Percentiles rank a stretch among this genome's conserved stretches.
Conservation (phyloP, 2,888 invertebrate genomes). For the Lottia gigantea region DNA sequence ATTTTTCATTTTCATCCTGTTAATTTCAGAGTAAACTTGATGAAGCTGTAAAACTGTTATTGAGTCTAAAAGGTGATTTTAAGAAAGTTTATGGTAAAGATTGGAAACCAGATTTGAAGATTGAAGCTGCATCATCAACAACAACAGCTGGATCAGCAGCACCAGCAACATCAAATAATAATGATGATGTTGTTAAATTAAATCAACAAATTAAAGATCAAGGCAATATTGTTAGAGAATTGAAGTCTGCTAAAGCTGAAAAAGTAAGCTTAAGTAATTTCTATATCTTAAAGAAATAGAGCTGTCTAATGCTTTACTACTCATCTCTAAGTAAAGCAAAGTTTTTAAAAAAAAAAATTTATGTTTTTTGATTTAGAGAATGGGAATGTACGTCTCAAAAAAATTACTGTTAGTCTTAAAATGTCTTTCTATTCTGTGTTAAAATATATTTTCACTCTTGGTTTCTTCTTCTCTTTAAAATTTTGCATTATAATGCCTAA, state of each 20-base stretch:
- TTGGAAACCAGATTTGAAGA: conserved; percentile 71
- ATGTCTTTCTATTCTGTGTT: too few species aligned
- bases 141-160: neutral
- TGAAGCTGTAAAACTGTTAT: conserved; percentile 73
- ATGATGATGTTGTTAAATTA: conserved; percentile 43
- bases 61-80: conserved; percentile 81
- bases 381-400: too few species aligned
- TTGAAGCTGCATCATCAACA: neutral
- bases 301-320: too few species aligned
- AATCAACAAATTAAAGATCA: conserved; percentile 71
- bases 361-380: too few species aligned
- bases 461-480: too few species aligned
- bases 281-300: too few species aligned
- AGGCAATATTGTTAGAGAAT: conserved; percentile 79
- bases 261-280: conserved; percentile 69
- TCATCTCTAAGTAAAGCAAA: too few species aligned
- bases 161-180: conserved; percentile 18
- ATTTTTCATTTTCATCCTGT: conserved; percentile 13
- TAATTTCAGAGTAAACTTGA: conserved; percentile 55
- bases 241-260: conserved; percentile 77
- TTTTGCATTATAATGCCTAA: too few species aligned
- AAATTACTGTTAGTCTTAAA: too few species aligned
- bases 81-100: conserved; percentile 78
- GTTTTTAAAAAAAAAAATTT: too few species aligned
- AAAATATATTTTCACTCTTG: too few species aligned